These are phyloP conservation scores for Cettia cetti DNA, from an alignment of 2,113 vertebrate genomes.

Conservation along the genomic window DNA sequence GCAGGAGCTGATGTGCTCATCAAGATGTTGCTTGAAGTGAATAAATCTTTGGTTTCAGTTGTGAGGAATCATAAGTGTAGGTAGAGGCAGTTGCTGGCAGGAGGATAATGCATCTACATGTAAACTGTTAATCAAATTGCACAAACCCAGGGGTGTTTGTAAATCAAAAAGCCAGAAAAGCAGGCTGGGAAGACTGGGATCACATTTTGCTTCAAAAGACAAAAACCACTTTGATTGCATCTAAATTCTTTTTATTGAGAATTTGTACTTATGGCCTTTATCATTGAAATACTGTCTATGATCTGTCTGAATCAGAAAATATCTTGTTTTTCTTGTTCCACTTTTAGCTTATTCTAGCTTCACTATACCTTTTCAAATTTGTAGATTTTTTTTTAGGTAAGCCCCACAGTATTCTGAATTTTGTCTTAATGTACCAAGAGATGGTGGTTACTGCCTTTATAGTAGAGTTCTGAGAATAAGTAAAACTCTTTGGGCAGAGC, in stretches of 20 bases:
- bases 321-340: neutral
- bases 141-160: neutral
- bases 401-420: neutral
- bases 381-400: neutral
- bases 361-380: neutral
- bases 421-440: neutral
- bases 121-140: neutral
- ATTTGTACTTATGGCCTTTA: neutral
- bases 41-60: neutral
- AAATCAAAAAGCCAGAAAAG: neutral
- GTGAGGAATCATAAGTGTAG: neutral
- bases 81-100: neutral
- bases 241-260: neutral
- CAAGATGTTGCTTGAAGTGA: neutral
- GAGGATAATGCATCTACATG: neutral
- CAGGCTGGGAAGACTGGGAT: neutral
- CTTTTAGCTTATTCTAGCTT: neutral
- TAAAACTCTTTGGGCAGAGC: neutral
- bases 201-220: neutral
- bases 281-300: neutral
- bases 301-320: neutral
- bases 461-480: neutral
- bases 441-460: neutral
- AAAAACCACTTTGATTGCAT: fast-evolving
- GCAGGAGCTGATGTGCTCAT: neutral